Evolutionary conservation across 2,888 invertebrate genomes (phyloP), one percentile per base, ranked within the genome.

Genomic region (Tuberolachnus salignus): DNA sequence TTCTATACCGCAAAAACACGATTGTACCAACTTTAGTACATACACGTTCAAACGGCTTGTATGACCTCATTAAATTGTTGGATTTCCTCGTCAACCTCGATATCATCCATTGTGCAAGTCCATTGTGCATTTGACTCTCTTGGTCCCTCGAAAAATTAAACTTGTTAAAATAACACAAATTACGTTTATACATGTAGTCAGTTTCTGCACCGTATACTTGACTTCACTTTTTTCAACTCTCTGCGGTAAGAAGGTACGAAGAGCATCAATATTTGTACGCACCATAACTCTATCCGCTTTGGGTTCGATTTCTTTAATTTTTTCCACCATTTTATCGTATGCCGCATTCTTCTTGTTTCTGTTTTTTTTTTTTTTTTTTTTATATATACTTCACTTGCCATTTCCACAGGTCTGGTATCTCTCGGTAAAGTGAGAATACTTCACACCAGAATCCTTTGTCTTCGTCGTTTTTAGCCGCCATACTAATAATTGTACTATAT

Each of bases 81-180:
- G n/a, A n/a, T n/a, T n/a, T n/a, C n/a, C n/a, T n/a, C n/a, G n/a
- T n/a, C n/a, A n/a, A n/a, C n/a, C n/a, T n/a, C n/a, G n/a, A n/a
- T n/a, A n/a, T n/a, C n/a, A n/a, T n/a, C n/a, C n/a, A n/a, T n/a
- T n/a, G n/a, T n/a, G n/a, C n/a, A n/a, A n/a, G n/a, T n/a, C n/a
- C n/a, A n/a, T n/a, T n/a, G n/a, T 44, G n/a, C 16, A 19, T 59
- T 44, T 71, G 59, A 57, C 71, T 23, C 19, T 44, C 59, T 42
- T 59, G 57, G 14, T 72, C 63, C 59, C 63, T 73, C 49, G n/a
- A 74, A 49, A 74, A 74, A 51, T 61, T 42, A 42, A 53, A 42
- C 21, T 61, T 64, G 13, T 74, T 49, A 34, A 9, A 42, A 53
- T 63, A 74, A 63, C 73, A 74, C 44, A 74, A 74, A 34, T 53